Conservation (phyloP, 2,888 invertebrate species). For the Gastrophysa polygoni region DNA sequence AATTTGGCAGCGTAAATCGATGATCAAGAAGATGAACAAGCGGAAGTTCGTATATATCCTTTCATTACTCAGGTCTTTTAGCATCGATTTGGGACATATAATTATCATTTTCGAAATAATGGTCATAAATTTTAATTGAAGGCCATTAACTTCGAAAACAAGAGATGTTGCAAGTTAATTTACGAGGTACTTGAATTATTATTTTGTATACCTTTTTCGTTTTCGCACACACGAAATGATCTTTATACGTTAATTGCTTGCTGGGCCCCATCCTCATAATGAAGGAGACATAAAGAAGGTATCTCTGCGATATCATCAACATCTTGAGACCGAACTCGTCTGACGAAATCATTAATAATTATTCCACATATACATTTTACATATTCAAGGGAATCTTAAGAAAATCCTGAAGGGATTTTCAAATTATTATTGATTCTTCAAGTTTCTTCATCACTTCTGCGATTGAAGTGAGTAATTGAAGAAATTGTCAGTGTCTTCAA, state of each 20-base stretch:
- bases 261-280: neutral
- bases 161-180: constrained; percentile 17
- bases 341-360: neutral
- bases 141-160: constrained; percentile 24
- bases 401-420: no score
- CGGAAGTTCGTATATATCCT: constrained; percentile 2
- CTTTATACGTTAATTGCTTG: constrained; percentile 5
- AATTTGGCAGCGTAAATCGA: neutral
- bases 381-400: no score
- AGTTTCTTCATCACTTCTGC: no score
- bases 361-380: no score
- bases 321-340: neutral
- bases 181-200: constrained; percentile 20
- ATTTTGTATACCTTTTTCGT: constrained; percentile 4
- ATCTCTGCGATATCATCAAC: neutral
- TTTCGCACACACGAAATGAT: neutral
- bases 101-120: constrained; percentile 28
- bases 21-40: neutral
- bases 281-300: neutral
- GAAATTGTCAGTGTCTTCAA: no score
- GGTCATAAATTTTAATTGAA: constrained; percentile 30
- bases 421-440: no score
- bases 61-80: constrained; percentile 1
- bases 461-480: no score
- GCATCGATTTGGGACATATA: constrained; percentile 18